phyloP scores from a whole-genome alignment of 2,797 vertebrate genomes.

The Mastacembelus armatus region DNA sequence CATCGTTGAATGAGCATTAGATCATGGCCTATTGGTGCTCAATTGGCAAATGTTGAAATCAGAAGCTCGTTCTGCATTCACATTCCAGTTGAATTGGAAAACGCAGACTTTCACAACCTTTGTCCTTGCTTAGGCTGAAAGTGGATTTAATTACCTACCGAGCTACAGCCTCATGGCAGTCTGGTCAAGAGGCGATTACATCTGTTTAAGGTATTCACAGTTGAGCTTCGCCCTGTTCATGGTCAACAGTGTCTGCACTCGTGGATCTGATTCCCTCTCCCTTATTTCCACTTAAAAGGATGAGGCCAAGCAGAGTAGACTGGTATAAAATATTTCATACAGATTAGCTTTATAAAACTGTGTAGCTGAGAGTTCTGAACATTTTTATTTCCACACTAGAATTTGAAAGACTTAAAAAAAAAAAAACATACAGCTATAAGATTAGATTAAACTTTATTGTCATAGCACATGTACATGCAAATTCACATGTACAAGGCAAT shows the following conservation, averaged over 20 bases:
- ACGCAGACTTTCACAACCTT: conserved; percentile 18
- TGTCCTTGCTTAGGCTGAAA: conserved; percentile 42
- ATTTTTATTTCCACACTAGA: not conserved
- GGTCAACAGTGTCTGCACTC: conserved; percentile 16
- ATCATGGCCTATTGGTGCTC: conserved; percentile 63
- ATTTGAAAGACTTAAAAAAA: not conserved
- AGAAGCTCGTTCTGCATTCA: conserved; percentile 45
- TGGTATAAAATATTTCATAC: not conserved
- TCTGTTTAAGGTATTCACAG: conserved; percentile 24
- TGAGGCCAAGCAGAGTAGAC: not conserved
- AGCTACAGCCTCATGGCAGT: conserved; percentile 16
- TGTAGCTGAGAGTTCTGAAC: not conserved
- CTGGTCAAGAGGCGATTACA: conserved; percentile 42
- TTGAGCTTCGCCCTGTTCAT: conserved; percentile 12
- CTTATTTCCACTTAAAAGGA: not conserved
- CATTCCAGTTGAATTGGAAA: conserved; percentile 33
- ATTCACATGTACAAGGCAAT: too few species aligned
- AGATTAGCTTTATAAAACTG: too few species aligned
- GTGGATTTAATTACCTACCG: conserved; percentile 36
- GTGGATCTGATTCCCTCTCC: not conserved
- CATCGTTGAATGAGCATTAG: conserved; percentile 51
- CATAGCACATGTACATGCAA: too few species aligned
- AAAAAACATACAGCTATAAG: not conserved
- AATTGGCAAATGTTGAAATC: conserved; percentile 66
- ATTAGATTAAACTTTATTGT: too few species aligned